A percentile compares a stretch with the other conserved stretches of the same genome.
phyloP scores from a whole-genome alignment of 92 coral and sea anemone species.

The Epizoanthus stellaris region DNA sequence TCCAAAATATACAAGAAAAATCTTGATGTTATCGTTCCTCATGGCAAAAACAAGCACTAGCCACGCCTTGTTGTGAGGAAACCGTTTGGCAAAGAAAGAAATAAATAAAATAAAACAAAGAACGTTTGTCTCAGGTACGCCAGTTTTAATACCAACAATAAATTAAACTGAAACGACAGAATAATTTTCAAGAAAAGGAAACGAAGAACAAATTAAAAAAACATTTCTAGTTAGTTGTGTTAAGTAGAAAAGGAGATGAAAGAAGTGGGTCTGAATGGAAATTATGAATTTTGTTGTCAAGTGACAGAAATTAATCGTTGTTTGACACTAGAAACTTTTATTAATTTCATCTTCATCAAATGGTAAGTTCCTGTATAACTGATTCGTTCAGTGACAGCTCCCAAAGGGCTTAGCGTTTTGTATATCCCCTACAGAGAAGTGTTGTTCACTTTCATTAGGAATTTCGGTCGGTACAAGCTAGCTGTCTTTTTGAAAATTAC shows the following conservation, averaged over 20 bases:
- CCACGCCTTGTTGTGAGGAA: conserved; percentile 12
- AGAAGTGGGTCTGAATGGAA: background rate
- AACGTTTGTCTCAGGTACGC: background rate
- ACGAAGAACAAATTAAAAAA: background rate
- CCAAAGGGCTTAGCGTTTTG: background rate
- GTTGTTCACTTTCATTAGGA: background rate
- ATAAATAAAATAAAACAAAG: background rate
- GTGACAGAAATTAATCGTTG: conserved; percentile 11
- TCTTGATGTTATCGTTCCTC: background rate
- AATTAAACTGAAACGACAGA: background rate
- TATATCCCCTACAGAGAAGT: background rate
- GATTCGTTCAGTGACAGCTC: conserved; percentile 13
- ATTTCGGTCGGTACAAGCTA: no score
- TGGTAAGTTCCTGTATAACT: conserved; percentile 9
- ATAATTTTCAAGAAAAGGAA: background rate
- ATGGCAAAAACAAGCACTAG: background rate
- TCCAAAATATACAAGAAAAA: no score
- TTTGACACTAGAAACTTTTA: conserved; percentile 32
- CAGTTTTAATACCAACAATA: background rate
- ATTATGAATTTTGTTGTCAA: background rate
- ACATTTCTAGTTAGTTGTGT: background rate
- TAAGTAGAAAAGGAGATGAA: background rate
- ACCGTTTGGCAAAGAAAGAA: background rate
- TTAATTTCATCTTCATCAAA: conserved; percentile 44
- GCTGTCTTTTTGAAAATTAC: no score